Conservation (phyloP, 2,888 invertebrate species). For the Nomada hirtipes region DNA sequence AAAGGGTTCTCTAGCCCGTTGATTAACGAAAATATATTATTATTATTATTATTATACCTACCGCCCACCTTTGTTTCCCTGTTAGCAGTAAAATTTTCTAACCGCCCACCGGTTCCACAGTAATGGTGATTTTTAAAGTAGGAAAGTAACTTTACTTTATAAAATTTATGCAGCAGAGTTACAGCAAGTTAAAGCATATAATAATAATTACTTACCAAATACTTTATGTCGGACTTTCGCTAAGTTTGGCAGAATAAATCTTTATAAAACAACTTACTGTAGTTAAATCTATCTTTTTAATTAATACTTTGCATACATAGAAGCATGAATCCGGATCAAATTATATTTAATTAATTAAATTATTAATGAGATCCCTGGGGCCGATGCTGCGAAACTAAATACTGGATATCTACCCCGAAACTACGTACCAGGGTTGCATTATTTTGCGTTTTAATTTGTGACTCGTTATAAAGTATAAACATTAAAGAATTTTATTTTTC, state of each 20-base stretch:
- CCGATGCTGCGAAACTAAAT: not conserved
- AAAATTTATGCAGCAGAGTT: conserved; percentile 7
- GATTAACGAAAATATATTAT: no score
- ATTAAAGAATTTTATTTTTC: not conserved
- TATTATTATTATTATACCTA: not conserved
- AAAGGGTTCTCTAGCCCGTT: no score
- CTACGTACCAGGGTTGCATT: not conserved
- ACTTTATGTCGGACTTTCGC: conserved; percentile 1
- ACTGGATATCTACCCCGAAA: not conserved
- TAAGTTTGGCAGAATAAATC: not conserved
- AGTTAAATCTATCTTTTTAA: conserved; percentile 1
- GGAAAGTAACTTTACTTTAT: not conserved
- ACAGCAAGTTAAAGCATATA: not conserved
- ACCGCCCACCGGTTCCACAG: not conserved
- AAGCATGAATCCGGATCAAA: not conserved
- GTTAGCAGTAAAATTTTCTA: not conserved
- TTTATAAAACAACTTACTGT: not conserved
- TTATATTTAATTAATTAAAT: conserved; percentile 8
- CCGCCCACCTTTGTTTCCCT: conserved; percentile 1
- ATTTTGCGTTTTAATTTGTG: conserved; percentile 4
- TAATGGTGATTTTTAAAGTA: conserved; percentile 3
- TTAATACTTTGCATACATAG: not conserved
- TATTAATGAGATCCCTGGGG: not conserved
- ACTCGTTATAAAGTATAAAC: not conserved
- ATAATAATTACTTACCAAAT: conserved; percentile 4